A percentile compares a stretch with the other conserved stretches of the same genome.
These are phyloP conservation scores for Sphenopsis melanotis DNA, from an alignment of 2,797 vertebrate species.

Conservation along the genomic window DNA sequence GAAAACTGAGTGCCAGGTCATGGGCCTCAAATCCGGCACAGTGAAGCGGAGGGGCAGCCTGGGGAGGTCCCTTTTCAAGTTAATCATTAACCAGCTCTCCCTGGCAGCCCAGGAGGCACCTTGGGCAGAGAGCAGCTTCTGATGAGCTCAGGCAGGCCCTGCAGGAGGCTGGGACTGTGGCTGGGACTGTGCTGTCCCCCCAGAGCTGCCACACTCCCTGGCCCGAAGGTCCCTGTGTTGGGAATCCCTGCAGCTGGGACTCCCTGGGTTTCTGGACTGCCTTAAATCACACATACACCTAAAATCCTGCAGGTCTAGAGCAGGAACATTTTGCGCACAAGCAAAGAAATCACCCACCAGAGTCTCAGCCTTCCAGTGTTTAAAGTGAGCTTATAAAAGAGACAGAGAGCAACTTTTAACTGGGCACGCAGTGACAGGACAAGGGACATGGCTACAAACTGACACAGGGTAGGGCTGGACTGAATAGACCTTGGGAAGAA, in stretches of 20 bases:
- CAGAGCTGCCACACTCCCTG: fast-evolving
- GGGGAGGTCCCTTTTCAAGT: neutral
- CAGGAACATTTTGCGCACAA: fast-evolving
- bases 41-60: fast-evolving
- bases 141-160: neutral
- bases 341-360: neutral
- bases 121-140: neutral
- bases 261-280: neutral
- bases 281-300: neutral
- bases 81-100: neutral
- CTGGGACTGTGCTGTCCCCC: neutral
- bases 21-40: neutral
- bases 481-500: neutral
- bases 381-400: neutral
- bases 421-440: neutral
- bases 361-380: neutral
- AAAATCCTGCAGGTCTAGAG: neutral
- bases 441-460: neutral
- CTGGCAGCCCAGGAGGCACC: neutral
- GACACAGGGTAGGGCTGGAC: neutral
- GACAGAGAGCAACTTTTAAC: neutral
- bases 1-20: fast-evolving
- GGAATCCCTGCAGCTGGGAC: neutral
- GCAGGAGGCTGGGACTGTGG: fast-evolving
- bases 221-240: fast-evolving